phyloP scores from a whole-genome alignment of 1,140 invertebrate genomes.

The Schlechtendalia chinensis region DNA sequence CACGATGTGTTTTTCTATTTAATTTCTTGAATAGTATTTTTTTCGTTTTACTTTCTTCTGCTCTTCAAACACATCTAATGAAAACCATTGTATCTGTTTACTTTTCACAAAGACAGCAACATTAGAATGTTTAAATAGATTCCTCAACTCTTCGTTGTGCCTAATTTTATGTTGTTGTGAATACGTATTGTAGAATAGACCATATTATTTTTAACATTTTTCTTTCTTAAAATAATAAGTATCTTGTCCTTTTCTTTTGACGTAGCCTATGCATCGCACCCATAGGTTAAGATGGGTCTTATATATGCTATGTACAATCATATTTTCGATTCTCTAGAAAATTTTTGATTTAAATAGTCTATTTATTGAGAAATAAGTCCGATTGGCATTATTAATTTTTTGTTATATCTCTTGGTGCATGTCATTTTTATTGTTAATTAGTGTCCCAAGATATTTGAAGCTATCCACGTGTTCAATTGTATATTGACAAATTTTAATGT shows the following conservation, averaged over 20 bases:
- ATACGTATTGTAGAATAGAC: conserved; percentile 50
- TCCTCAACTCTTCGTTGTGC: background rate
- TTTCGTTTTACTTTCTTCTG: background rate
- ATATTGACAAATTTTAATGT: background rate
- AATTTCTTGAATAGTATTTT: background rate
- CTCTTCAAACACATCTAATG: background rate
- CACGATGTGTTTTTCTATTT: background rate
- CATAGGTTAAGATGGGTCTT: background rate
- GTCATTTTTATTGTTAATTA: conserved; percentile 19
- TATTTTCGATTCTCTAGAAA: background rate
- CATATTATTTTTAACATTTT: conserved; percentile 13
- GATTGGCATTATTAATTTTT: background rate
- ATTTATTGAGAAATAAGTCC: background rate
- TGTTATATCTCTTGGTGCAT: conserved; percentile 7
- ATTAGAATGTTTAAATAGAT: background rate
- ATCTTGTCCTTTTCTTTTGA: too few relatives aligned
- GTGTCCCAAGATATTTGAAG: conserved; percentile 22
- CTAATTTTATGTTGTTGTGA: background rate
- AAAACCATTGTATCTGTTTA: background rate
- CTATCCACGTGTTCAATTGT: background rate
- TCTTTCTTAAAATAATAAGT: background rate
- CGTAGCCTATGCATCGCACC: background rate
- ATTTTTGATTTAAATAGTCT: conserved; percentile 3
- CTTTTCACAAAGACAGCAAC: conserved; percentile 18
- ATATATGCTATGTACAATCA: background rate